Evolutionary conservation across 2,113 vertebrate species (phyloP).

Genomic region (Rhadina sibilatrix): DNA sequence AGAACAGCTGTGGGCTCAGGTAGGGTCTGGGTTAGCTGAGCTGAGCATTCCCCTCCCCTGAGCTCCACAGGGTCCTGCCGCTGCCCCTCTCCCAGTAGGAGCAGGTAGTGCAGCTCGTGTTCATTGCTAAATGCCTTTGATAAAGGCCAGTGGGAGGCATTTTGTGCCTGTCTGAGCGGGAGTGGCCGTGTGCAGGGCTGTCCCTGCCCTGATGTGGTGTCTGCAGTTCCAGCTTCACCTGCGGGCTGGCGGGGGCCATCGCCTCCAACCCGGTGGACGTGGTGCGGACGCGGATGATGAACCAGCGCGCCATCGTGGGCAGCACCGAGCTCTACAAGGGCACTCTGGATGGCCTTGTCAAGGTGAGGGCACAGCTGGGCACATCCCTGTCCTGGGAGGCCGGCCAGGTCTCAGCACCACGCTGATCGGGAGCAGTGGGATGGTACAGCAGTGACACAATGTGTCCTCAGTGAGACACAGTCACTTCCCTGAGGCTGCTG

Average conservation of each 20-base stretch:
- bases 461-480: neutral
- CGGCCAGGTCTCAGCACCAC: neutral
- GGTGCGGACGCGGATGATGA: constrained; percentile 94
- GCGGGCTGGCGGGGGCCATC: constrained; percentile 88
- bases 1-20: neutral
- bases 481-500: neutral
- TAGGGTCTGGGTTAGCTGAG: neutral
- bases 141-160: rapidly evolving
- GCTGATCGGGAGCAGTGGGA: neutral
- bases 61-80: neutral
- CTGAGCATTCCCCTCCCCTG: neutral
- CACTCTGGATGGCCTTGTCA: constrained; percentile 88
- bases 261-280: constrained; percentile 94
- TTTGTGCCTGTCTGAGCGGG: neutral
- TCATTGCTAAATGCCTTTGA: rapidly evolving
- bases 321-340: constrained; percentile 81
- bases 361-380: constrained; percentile 67
- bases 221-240: constrained; percentile 87
- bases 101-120: neutral
- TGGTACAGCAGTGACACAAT: rapidly evolving
- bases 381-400: neutral
- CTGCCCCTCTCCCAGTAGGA: neutral
- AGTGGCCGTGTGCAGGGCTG: neutral
- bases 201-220: neutral
- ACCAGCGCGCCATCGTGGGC: constrained; percentile 82